Base-by-base conservation (phyloP, 2,113 vertebrate species). In the Halcyon senegalensis region DNA sequence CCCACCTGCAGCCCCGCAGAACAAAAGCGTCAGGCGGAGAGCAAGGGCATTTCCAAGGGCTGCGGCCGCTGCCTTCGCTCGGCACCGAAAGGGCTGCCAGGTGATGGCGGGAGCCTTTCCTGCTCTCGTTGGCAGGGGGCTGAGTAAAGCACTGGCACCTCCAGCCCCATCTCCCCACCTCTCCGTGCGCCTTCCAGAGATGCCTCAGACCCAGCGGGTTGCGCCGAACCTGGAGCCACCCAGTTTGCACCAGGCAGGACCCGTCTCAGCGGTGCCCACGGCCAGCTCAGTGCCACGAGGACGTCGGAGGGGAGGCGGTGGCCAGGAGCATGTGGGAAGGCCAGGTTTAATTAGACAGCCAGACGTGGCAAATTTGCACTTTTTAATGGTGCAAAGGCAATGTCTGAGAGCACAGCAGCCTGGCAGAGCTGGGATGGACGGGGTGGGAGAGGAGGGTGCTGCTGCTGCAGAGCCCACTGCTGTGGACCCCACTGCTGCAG, bases 251-350 rank as follows among this genome's bases (percentile, higher is more conserved):
- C 46, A 14, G 63, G 87, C 33, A 12, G 87, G 72, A 44, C 17
- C 35, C 1, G 2, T 53, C 77, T 87, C 59, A 1, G 1, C 14
- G 2, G 43, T 1, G 1, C 37, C 44, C 6, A 6, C 0, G 21
- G 63, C 27, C 89, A 3, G n/a, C n/a, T 9, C 1, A 0, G 7
- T 23, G 88, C 28, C 70, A 13, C 0, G 1, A 5, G 83, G 89
- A 4, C 0, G 4, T 2, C 0, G 10, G 77, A 64, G 31, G 64
- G 76, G 50, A 78, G 48, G 24, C 0, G 12, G 53, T 5, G 50
- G 15, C 7, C 0, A 0, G 70, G 63, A 41, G 59, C 25, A 1
- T 0, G 3, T 7, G 68, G 10, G 46, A 39, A 55, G 59, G 70
- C 13, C 2, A 33, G 43, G 51, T 7, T 82, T 9, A 2, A 2